A percentile compares a stretch with the other conserved stretches of the same genome.
Conservation (phyloP, 2,797 vertebrate genomes). For the Oophaga sylvatica region DNA sequence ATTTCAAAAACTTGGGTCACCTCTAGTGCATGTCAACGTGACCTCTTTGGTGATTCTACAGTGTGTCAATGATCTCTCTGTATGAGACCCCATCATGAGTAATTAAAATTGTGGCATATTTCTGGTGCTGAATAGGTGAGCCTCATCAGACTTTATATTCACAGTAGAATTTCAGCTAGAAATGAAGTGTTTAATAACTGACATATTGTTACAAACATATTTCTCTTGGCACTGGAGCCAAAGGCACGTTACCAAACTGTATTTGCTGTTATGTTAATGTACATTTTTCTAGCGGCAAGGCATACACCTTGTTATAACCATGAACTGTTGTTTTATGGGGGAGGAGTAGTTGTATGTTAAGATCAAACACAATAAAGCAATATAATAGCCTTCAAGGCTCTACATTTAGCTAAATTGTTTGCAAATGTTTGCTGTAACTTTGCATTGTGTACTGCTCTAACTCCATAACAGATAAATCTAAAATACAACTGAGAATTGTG, state of each 20-base stretch:
- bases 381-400: background rate
- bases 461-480: background rate
- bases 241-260: background rate
- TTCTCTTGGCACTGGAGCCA: too few relatives aligned
- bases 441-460: background rate
- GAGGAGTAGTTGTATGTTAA: background rate
- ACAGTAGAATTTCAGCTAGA: too few relatives aligned
- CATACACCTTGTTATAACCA: background rate
- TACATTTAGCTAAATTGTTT: background rate
- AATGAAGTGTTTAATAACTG: too few relatives aligned
- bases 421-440: background rate
- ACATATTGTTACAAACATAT: too few relatives aligned
- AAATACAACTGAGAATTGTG: background rate
- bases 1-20: too few relatives aligned
- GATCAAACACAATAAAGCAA: background rate
- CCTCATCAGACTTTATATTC: too few relatives aligned
- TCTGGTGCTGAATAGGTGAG: too few relatives aligned
- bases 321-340: background rate
- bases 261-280: background rate
- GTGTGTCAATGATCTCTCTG: too few relatives aligned
- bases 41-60: too few relatives aligned
- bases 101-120: too few relatives aligned
- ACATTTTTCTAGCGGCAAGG: background rate
- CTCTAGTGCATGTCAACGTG: too few relatives aligned
- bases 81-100: too few relatives aligned